Percentiles rank a stretch among this genome's conserved stretches.
Evolutionary conservation across 1,140 invertebrate genomes (phyloP).

Genomic region (Xylocopa sonorina): DNA sequence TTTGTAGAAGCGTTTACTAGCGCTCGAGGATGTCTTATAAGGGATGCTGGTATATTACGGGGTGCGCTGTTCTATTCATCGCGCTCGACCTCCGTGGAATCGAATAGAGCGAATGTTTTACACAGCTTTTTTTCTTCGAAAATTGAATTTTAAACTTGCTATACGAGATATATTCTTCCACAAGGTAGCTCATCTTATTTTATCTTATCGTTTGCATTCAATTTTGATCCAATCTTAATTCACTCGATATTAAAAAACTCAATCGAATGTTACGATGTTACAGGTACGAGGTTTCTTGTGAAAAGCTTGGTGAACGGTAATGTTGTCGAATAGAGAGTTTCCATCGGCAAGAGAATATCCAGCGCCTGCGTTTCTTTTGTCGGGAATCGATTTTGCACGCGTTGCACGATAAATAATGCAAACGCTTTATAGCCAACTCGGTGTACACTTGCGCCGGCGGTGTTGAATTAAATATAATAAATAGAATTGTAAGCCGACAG

Average conservation of each 20-base stretch:
- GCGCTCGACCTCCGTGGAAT: no score
- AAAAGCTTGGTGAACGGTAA: background rate
- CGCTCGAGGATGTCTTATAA: background rate
- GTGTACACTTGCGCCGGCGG: slow-evolving; percentile 39
- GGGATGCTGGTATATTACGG: background rate
- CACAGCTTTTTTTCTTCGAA: no score
- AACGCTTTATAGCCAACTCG: slow-evolving; percentile 34
- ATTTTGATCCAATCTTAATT: no score
- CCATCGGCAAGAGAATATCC: background rate
- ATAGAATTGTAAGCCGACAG: slow-evolving; percentile 46
- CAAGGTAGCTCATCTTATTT: no score
- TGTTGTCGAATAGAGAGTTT: background rate
- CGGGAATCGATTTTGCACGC: slow-evolving; percentile 44
- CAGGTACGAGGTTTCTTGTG: background rate
- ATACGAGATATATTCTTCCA: no score
- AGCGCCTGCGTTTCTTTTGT: background rate
- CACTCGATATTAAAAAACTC: no score
- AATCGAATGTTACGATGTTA: background rate
- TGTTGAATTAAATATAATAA: slow-evolving; percentile 62
- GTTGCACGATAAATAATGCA: slow-evolving; percentile 46
- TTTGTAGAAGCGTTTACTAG: no score
- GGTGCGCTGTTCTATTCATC: no score
- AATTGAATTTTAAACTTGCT: no score
- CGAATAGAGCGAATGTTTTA: no score
- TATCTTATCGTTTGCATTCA: no score